Conservation (phyloP, 2,797 vertebrate species). For the Pangasius djambal region DNA sequence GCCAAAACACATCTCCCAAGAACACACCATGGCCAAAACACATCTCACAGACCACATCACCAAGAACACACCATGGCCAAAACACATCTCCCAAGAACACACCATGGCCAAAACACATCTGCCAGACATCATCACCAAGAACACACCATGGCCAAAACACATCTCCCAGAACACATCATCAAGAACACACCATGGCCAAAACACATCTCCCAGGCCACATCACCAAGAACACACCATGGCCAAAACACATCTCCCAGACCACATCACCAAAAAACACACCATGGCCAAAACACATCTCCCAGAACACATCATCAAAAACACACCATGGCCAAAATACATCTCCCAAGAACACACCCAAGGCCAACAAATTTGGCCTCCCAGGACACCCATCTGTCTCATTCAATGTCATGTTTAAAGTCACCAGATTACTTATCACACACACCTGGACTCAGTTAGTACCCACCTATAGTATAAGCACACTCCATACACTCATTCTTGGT, state of each 20-base stretch:
- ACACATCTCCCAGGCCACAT: background rate
- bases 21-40: no score
- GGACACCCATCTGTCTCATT: background rate
- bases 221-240: no score
- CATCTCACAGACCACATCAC: background rate
- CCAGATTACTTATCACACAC: background rate
- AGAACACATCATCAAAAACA: background rate
- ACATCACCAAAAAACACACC: background rate
- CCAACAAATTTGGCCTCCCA: background rate
- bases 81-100: background rate
- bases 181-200: background rate
- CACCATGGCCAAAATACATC: background rate
- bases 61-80: background rate
- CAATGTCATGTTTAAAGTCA: background rate
- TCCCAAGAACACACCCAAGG: background rate
- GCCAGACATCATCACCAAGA: background rate
- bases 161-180: background rate
- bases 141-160: background rate
- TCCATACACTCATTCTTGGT: background rate
- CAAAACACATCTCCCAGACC: background rate
- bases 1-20: background rate
- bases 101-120: background rate
- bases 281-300: background rate
- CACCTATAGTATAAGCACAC: background rate
- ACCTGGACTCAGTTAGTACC: background rate